Evolutionary conservation across 2,113 vertebrate genomes (phyloP).

Genomic region (Physeter macrocephalus): DNA sequence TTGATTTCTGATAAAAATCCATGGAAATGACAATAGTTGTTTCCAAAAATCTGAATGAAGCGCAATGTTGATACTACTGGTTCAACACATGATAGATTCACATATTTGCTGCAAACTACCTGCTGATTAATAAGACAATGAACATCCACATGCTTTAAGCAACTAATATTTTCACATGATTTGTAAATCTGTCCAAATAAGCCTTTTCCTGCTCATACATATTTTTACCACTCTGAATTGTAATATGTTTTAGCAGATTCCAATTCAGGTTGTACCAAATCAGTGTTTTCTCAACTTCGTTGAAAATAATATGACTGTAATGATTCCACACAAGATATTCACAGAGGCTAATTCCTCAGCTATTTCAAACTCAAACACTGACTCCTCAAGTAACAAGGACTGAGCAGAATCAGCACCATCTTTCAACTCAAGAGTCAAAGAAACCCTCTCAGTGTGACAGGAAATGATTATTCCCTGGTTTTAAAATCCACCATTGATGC

Average conservation of each 20-base stretch:
- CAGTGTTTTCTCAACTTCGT: neutral
- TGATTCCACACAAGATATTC: neutral
- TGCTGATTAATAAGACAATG: neutral
- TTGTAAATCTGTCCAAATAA: neutral
- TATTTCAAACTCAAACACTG: neutral
- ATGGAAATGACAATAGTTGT: neutral
- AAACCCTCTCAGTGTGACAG: neutral
- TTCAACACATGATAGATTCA: neutral
- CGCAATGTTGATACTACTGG: neutral
- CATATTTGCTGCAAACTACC: neutral
- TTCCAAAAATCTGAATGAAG: neutral
- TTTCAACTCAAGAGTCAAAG: neutral
- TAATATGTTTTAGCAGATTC: neutral
- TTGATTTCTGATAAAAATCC: neutral
- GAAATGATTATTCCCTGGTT: neutral
- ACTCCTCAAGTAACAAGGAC: neutral
- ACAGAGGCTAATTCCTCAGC: neutral
- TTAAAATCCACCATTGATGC: neutral
- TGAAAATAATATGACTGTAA: neutral
- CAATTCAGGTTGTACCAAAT: neutral
- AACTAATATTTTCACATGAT: neutral
- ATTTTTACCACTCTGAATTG: neutral
- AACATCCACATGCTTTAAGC: neutral
- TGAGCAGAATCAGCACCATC: neutral
- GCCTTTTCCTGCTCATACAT: neutral